Conservation (phyloP, 1,140 invertebrate species). For the Holcopasites calliopsidis region DNA sequence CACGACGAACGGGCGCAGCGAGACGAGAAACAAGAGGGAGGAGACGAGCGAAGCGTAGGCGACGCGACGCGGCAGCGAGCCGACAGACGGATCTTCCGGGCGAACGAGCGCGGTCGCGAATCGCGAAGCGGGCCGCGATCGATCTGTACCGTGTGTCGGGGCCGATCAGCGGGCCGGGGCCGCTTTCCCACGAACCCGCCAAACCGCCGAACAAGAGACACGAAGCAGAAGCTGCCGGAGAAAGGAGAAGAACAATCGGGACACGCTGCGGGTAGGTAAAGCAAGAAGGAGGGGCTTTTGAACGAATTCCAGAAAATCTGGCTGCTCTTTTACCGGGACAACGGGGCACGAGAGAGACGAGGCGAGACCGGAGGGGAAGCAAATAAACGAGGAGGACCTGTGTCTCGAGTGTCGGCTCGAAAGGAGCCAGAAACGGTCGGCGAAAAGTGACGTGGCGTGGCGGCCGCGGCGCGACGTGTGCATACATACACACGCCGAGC, state of each 20-base stretch:
- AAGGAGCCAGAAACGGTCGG: not conserved
- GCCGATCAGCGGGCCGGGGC: constrained; percentile 28
- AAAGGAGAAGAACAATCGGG: not conserved
- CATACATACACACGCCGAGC: constrained; percentile 18
- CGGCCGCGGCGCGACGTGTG: constrained; percentile 29
- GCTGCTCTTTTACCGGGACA: not conserved
- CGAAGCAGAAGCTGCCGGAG: not conserved
- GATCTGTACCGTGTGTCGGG: constrained; percentile 27
- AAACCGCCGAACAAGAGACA: not conserved
- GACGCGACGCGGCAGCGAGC: constrained; percentile 20
- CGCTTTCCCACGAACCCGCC: constrained; percentile 36
- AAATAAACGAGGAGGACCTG: constrained; percentile 11
- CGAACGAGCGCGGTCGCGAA: constrained; percentile 36
- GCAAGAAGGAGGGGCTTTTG: too few relatives aligned
- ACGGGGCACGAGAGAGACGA: not conserved
- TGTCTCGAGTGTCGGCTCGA: constrained; percentile 47
- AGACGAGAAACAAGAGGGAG: too few relatives aligned
- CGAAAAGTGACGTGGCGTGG: constrained; percentile 37
- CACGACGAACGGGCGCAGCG: too few relatives aligned
- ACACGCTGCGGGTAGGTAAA: not conserved
- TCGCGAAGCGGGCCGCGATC: constrained; percentile 29
- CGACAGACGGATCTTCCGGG: constrained; percentile 35
- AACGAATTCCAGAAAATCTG: constrained; percentile 44
- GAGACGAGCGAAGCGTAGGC: constrained; percentile 14
- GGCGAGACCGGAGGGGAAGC: not conserved